Percentiles rank a stretch among this genome's conserved stretches.
Evolutionary conservation across 2,797 vertebrate species (phyloP).

Genomic region (Xiphophorus birchmanni): DNA sequence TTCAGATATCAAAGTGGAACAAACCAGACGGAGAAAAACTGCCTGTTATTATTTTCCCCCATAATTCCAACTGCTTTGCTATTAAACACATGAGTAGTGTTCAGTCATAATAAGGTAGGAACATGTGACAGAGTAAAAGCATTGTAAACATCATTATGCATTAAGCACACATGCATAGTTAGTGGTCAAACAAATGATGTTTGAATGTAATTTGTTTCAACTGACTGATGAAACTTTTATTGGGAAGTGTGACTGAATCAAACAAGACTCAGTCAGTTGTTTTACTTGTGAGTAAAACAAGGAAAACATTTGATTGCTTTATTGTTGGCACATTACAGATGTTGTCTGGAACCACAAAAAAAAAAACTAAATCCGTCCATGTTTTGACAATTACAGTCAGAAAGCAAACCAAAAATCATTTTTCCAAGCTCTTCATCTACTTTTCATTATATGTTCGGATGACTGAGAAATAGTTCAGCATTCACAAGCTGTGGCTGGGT

Average conservation of each 20-base stretch:
- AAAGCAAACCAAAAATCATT: background rate
- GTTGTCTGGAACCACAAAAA: background rate
- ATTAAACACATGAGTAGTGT: constrained; percentile 18
- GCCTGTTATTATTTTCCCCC: constrained; percentile 1
- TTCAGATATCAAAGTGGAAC: constrained; percentile 14
- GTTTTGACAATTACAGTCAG: background rate
- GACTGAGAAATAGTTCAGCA: background rate
- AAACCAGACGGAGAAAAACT: constrained; percentile 7
- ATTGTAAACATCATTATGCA: background rate
- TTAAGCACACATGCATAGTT: background rate
- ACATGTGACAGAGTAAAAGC: background rate
- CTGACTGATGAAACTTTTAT: background rate
- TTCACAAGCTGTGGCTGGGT: constrained; percentile 1
- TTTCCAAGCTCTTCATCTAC: background rate
- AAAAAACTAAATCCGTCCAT: background rate
- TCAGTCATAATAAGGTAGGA: constrained; percentile 3
- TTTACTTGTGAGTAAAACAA: background rate
- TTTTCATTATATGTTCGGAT: background rate
- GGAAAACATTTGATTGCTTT: background rate
- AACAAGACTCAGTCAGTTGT: too few relatives aligned
- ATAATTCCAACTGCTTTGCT: constrained; percentile 6
- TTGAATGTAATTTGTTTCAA: background rate
- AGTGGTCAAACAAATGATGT: constrained; percentile 12
- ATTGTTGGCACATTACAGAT: background rate
- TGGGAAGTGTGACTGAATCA: background rate